Evolutionary conservation across 1,140 invertebrate species (phyloP).

Genomic region (Dendrolimus kikuchii): DNA sequence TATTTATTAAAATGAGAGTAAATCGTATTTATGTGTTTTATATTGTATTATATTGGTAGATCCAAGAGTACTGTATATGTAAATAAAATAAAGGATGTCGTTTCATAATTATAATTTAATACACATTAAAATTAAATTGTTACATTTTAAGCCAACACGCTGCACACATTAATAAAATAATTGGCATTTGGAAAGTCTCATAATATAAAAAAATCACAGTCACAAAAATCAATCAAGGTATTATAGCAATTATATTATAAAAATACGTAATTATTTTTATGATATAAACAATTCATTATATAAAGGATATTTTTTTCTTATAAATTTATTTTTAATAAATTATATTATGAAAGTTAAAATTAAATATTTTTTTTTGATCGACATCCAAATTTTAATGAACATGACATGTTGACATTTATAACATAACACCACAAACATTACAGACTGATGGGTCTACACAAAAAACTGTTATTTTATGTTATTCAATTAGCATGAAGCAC

Average conservation of each 20-base stretch:
- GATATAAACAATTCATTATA: too few relatives aligned
- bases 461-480: not conserved
- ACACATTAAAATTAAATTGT: slow-evolving; percentile 23
- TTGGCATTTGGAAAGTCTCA: slow-evolving; percentile 11
- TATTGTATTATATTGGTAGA: slow-evolving; percentile 33
- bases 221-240: too few relatives aligned
- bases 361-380: too few relatives aligned
- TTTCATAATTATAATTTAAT: slow-evolving; percentile 6
- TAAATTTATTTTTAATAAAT: too few relatives aligned
- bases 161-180: slow-evolving; percentile 47
- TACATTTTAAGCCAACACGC: slow-evolving; percentile 58
- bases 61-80: slow-evolving; percentile 59
- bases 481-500: slow-evolving; percentile 19
- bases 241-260: too few relatives aligned
- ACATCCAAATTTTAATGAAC: not conserved
- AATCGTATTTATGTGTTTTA: slow-evolving; percentile 19
- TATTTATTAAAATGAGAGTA: slow-evolving; percentile 18
- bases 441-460: slow-evolving; percentile 52
- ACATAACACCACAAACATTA: slow-evolving; percentile 19
- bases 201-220: too few relatives aligned
- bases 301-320: too few relatives aligned
- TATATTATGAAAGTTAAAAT: too few relatives aligned
- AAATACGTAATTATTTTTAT: too few relatives aligned
- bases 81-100: slow-evolving; percentile 26
- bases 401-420: slow-evolving; percentile 14